Base-by-base conservation (phyloP, 1,140 invertebrate genomes). In the Muscidifurax raptorellus region DNA sequence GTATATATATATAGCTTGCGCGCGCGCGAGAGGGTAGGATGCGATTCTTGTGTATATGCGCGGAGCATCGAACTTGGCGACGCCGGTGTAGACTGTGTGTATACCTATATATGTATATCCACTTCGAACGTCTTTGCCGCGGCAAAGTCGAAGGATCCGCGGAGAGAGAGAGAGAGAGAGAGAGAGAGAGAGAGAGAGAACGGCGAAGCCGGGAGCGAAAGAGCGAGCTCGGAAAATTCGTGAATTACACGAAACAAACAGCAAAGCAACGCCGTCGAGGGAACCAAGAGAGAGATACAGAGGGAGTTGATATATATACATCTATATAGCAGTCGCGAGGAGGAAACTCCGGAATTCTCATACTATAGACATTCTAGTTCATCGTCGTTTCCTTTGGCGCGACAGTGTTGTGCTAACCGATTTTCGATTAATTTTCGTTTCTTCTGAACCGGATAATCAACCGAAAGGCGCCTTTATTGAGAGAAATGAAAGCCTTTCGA, bases 191-290 rank as follows among this genome's bases (percentile, higher is more conserved):
- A 40, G 72, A 22, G 32, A 28, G 80, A 22, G 44, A 30, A 22
- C 5, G 77, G 9, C 13, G 69, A 47, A 76, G 40, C 67, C 40
- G 78, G 66, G 85, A 83, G 86, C 66, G 66, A 22, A 59, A 71
- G 40, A 52, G 36, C 66, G 66, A 86, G 80, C 84, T 88, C 27
- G 87, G 79, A 88, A 87, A 90, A 88, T 88, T 90, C 86, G 83
- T 86, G 84, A 90, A 90, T 90, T 89, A 89, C 71, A 78, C 80
- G 85, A 90, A 92, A 89, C 88, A 91, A 91, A 92, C 88, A 90
- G 80, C 77, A 80, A 77, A 78, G 47, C 74, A 64, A 30, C 28
- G 18, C 52, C 72, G 30, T 22, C 15, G 40, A 52, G 18, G 27
- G 13, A 22, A 66, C n/a, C 18, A 25, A 28, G 2, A 59, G 69